Base-by-base conservation (phyloP, 2,797 vertebrate species). In the Heliangelus exortis region DNA sequence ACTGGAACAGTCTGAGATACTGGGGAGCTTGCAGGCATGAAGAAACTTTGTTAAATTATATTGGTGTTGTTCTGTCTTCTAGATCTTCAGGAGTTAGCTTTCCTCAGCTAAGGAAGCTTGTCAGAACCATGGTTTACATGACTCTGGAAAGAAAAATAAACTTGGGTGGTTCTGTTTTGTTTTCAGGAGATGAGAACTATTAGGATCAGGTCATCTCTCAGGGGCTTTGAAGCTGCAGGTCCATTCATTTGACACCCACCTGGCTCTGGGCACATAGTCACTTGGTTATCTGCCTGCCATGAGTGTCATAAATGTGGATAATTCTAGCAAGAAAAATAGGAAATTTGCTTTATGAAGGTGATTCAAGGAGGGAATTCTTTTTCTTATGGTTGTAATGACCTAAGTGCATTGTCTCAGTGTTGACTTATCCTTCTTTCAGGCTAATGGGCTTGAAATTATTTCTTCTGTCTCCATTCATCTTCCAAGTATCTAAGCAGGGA, bases 1-100 rank as follows among this genome's bases (percentile, higher is more conserved):
- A 23, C 25, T 13, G 25, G n/a, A 54, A 34, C 63, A 26, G 10
- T 34, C 53, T 0, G 6, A 57, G 45, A 69, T 65, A 5, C 15
- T 28, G 48, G 34, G 14, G n/a, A 39, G 50, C 33, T 65, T 26
- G 48, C 29, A 18, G 61, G 8, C 2, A 1, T n/a, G 34, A 28
- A 61, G 50, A 43, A 85, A 29, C 28, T 41, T 62, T 0, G 1
- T 0, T 23, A 21, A 53, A 19, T 50, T 53, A 1, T 0, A 1
- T 22, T 59, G 31, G 8, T 54, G 23, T 72, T 66, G n/a, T 12
- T 4, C 33, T 73, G 1, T 11, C 8, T 29, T 68, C 7, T 36
- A 5, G 59, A 6, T 68, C 20, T 22, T 71, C 14, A 29, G 31
- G 15, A 59, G 5, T 12, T 71, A 12, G 12, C 10, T 53, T 80